These are phyloP conservation scores for Pluvialis apricaria DNA, from an alignment of 2,113 vertebrate genomes.

Conservation along the genomic window DNA sequence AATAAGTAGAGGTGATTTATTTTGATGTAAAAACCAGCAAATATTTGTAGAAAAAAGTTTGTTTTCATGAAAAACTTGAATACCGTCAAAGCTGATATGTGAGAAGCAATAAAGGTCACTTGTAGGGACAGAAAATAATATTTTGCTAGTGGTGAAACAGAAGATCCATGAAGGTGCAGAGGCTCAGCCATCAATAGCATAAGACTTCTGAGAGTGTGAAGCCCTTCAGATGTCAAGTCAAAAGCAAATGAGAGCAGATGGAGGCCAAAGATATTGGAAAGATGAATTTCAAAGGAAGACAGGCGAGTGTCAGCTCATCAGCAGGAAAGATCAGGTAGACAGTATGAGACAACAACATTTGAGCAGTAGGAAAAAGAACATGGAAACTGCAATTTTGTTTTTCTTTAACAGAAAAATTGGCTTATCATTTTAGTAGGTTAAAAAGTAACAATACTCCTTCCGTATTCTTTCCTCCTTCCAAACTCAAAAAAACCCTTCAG, in stretches of 20 bases:
- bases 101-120: background rate
- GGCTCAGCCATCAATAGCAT: background rate
- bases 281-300: background rate
- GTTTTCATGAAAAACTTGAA: background rate
- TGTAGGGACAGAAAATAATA: background rate
- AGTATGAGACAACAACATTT: background rate
- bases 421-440: background rate
- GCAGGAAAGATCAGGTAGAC: background rate
- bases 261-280: background rate
- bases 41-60: background rate
- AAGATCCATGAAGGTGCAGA: background rate
- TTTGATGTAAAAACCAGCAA: background rate
- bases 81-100: background rate
- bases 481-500: background rate
- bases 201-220: background rate
- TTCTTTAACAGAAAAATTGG: background rate
- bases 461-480: background rate
- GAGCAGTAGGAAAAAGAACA: background rate
- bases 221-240: background rate
- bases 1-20: background rate
- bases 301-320: background rate
- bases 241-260: slow-evolving; percentile 6
- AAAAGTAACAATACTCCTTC: background rate
- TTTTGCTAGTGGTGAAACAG: background rate
- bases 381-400: background rate